phyloP scores from a whole-genome alignment of 2,888 invertebrate genomes.

The Hemistola chrysoprasaria region DNA sequence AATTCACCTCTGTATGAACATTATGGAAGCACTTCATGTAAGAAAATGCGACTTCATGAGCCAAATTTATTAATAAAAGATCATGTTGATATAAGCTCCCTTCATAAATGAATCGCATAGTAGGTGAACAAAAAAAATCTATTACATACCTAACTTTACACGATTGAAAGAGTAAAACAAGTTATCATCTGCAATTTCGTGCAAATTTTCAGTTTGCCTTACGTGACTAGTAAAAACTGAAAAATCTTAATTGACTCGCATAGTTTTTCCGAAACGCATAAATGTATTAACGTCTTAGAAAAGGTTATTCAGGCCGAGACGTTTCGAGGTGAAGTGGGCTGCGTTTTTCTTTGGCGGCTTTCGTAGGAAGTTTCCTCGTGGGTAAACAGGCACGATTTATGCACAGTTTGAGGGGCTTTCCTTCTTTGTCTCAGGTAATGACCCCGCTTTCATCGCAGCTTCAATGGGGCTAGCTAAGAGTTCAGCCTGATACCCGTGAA shows the following conservation, averaged over 20 bases:
- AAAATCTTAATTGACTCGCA: slow-evolving; percentile 5
- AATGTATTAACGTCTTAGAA: slow-evolving; percentile 50
- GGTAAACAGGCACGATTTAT: slow-evolving; percentile 78
- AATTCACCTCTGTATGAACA: slow-evolving; percentile 24
- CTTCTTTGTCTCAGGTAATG: slow-evolving; percentile 80
- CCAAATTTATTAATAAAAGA: background rate
- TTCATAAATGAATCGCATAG: too few species aligned
- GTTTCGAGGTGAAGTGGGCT: slow-evolving; percentile 61
- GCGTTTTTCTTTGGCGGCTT: slow-evolving; percentile 71
- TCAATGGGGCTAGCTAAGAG: slow-evolving; percentile 70
- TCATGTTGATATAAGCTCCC: background rate
- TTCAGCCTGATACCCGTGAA: slow-evolving; percentile 55
- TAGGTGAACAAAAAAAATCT: too few species aligned
- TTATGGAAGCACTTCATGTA: slow-evolving; percentile 19
- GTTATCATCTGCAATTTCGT: too few species aligned
- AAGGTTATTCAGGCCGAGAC: slow-evolving; percentile 55
- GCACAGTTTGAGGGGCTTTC: slow-evolving; percentile 75
- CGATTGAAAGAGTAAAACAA: too few species aligned
- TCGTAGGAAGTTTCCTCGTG: slow-evolving; percentile 64
- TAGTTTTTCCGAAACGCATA: slow-evolving; percentile 27
- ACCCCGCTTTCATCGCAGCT: slow-evolving; percentile 75
- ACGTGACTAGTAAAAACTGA: too few species aligned
- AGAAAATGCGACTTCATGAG: slow-evolving; percentile 2
- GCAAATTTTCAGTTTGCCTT: too few species aligned
- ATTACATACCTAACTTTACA: too few species aligned